Conservation (phyloP, 2,113 vertebrate species). For the Thinocorus orbignyianus region DNA sequence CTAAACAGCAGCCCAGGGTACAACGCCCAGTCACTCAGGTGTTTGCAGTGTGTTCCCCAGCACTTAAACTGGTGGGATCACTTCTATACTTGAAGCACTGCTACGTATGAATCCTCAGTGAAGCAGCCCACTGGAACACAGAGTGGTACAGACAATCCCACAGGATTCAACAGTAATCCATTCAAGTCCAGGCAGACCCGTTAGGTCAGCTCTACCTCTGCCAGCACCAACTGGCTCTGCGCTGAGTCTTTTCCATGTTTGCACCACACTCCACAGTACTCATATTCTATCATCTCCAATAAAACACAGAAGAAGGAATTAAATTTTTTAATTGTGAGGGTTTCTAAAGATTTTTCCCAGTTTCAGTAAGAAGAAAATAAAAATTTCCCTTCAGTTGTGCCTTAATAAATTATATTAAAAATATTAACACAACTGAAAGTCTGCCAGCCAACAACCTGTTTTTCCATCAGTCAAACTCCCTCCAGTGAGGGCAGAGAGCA, state of each 20-base stretch:
- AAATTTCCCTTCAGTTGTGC: neutral
- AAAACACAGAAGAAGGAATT: rapidly evolving
- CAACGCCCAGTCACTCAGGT: rapidly evolving
- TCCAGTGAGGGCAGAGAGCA: neutral
- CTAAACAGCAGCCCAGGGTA: neutral
- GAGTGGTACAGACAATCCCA: neutral
- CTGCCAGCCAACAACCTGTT: neutral
- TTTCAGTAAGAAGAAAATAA: neutral
- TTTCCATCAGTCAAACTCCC: neutral
- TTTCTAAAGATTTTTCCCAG: neutral
- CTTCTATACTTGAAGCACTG: neutral
- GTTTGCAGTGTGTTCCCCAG: neutral
- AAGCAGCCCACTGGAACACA: neutral
- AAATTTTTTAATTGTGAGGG: neutral
- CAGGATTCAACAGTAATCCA: neutral
- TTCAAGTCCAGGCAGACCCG: neutral
- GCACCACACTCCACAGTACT: neutral
- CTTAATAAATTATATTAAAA: neutral
- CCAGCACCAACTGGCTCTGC: neutral
- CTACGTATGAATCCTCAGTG: neutral
- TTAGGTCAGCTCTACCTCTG: neutral
- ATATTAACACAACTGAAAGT: neutral
- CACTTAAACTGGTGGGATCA: neutral
- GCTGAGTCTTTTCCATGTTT: neutral
- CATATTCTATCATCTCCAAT: neutral